Evolutionary conservation across 2,797 vertebrate genomes (phyloP).

Genomic region (Champsocephalus gunnari): DNA sequence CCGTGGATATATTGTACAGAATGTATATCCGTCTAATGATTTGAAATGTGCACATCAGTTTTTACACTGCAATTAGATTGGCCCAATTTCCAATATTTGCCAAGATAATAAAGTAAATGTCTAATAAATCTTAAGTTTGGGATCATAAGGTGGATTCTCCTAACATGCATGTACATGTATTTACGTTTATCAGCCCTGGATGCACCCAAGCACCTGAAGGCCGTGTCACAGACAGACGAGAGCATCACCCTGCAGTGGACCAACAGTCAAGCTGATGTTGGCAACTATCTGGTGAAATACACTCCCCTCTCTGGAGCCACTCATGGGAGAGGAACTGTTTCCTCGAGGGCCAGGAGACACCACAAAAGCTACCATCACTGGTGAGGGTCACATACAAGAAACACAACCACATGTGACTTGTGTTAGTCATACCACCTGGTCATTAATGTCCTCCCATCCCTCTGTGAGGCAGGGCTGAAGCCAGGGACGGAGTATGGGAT

Average conservation of each 20-base stretch:
- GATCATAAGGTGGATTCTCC: background rate
- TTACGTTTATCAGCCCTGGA: constrained; percentile 86
- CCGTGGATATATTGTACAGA: background rate
- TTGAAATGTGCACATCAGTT: background rate
- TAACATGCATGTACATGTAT: background rate
- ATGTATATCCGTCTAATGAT: background rate
- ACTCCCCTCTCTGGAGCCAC: constrained; percentile 91
- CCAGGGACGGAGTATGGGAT: constrained; percentile 96
- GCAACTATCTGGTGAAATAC: constrained; percentile 91
- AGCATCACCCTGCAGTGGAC: constrained; percentile 93
- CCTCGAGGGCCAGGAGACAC: constrained; percentile 83
- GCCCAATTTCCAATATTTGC: background rate
- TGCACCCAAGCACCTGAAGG: constrained; percentile 86
- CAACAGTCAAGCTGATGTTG: constrained; percentile 87
- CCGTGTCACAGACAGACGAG: constrained; percentile 87
- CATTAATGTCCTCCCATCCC: background rate
- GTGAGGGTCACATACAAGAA: constrained; percentile 72
- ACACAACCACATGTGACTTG: background rate
- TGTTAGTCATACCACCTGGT: background rate
- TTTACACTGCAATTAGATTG: background rate
- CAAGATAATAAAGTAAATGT: background rate
- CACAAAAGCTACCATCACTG: constrained; percentile 88
- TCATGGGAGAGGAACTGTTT: constrained; percentile 88
- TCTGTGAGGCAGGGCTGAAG: constrained; percentile 83
- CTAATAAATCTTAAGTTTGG: background rate